Evolutionary conservation across 2,888 invertebrate species (phyloP).

Genomic region (Drosophila helvetica): DNA sequence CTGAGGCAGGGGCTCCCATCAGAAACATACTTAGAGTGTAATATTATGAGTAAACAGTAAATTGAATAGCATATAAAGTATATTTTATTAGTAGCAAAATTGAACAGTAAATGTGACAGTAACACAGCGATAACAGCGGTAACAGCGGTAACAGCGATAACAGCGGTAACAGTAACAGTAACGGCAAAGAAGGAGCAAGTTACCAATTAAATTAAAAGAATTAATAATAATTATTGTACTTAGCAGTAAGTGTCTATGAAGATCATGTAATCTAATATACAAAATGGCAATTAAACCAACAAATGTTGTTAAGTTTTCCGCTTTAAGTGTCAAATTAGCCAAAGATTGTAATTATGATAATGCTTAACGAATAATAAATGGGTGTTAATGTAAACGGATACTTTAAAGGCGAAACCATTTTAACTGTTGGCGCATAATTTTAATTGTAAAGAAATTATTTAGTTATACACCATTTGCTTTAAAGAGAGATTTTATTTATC

Average conservation of each 20-base stretch:
- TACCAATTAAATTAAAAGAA: constrained; percentile 26
- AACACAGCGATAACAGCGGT: constrained; percentile 30
- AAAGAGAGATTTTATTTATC: constrained; percentile 64
- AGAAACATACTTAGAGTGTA: constrained; percentile 50
- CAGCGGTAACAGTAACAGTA: constrained; percentile 30
- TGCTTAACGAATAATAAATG: constrained; percentile 53
- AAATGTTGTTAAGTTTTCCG: constrained; percentile 80
- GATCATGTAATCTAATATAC: constrained; percentile 56
- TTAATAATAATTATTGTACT: constrained; percentile 42
- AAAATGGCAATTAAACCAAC: constrained; percentile 59
- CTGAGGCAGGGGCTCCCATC: constrained; percentile 22
- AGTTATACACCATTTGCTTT: constrained; percentile 69
- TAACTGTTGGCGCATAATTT: constrained; percentile 78
- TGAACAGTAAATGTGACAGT: constrained; percentile 54
- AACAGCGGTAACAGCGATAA: not conserved
- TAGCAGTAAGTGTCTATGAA: constrained; percentile 71
- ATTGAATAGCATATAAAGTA: constrained; percentile 63
- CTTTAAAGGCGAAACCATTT: constrained; percentile 60
- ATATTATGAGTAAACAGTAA: constrained; percentile 38
- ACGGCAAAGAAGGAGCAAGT: constrained; percentile 30
- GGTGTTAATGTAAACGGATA: constrained; percentile 34
- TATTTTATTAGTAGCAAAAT: constrained; percentile 80
- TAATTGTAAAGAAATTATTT: constrained; percentile 72
- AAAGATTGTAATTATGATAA: constrained; percentile 72
- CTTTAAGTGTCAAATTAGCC: constrained; percentile 80